Percentiles rank a stretch among this genome's conserved stretches.
These are phyloP conservation scores for Phlogophora meticulosa DNA, from an alignment of 2,888 invertebrate genomes.

Conservation along the genomic window DNA sequence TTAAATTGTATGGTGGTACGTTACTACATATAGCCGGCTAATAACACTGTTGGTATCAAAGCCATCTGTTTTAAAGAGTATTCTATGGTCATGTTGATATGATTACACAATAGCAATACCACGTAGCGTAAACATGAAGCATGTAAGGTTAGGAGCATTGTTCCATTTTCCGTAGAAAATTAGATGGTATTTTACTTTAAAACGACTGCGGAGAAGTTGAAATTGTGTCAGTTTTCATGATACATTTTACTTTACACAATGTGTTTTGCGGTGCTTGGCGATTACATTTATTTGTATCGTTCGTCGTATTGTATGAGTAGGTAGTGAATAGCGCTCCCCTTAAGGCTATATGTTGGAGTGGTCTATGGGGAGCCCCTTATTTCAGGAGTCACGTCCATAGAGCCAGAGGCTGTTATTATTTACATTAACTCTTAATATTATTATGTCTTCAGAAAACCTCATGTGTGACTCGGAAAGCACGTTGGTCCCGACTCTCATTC, in stretches of 20 bases:
- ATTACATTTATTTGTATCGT: conserved; percentile 42
- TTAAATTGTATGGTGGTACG: conserved; percentile 50
- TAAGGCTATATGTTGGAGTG: conserved; percentile 15
- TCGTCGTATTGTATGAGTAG: conserved; percentile 15
- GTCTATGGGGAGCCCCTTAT: conserved; percentile 18
- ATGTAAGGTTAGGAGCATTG: conserved; percentile 50
- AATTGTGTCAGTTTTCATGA: conserved; percentile 38
- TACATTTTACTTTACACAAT: conserved; percentile 32
- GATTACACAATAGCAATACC: conserved; percentile 43
- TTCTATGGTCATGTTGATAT: conserved; percentile 45
- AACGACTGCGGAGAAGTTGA: conserved; percentile 30
- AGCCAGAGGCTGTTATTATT: conserved; percentile 18
- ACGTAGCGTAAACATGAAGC: conserved; percentile 40
- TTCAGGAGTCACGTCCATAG: conserved; percentile 25
- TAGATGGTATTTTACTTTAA: conserved; percentile 47
- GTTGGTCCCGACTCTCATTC: no score
- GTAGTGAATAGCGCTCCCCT: conserved; percentile 3
- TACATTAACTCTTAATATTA: conserved; percentile 2
- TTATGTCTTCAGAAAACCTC: not conserved
- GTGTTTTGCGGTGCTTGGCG: conserved; percentile 27
- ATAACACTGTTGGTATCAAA: conserved; percentile 47
- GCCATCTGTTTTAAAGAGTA: conserved; percentile 36
- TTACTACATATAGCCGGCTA: conserved; percentile 48
- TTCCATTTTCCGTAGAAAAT: conserved; percentile 51
- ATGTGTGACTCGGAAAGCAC: no score